Percentiles rank a stretch among this genome's conserved stretches.
phyloP scores from a whole-genome alignment of 2,797 vertebrate genomes.

The Onychomys arenicola region DNA sequence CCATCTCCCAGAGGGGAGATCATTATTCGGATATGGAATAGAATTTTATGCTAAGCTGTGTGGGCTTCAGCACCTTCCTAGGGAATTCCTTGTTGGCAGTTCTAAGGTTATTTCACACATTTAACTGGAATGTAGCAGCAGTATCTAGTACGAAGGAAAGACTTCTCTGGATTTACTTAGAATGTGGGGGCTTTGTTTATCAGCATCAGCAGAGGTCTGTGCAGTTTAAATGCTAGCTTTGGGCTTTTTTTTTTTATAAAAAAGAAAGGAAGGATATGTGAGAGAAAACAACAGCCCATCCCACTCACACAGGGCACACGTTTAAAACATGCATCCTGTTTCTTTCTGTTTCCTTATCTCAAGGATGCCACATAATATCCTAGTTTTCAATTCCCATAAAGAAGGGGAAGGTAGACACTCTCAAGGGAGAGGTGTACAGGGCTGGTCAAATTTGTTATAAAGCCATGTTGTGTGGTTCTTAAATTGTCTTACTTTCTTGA shows the following conservation, averaged over 20 bases:
- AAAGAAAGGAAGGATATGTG: background rate
- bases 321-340: background rate
- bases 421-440: background rate
- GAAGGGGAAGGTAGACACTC: background rate
- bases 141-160: background rate
- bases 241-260: background rate
- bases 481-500: background rate
- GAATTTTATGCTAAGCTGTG: constrained; percentile 1
- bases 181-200: background rate
- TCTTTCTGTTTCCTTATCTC: background rate
- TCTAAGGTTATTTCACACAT: background rate
- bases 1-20: background rate
- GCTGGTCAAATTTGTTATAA: background rate
- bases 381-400: background rate
- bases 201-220: background rate
- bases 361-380: background rate
- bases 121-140: background rate
- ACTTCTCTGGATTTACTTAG: background rate
- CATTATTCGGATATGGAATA: background rate
- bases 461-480: background rate
- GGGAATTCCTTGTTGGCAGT: background rate
- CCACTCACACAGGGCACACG: background rate
- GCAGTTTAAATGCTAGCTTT: background rate
- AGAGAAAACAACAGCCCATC: background rate
- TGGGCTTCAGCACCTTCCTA: constrained; percentile 6